Evolutionary conservation across 2,113 vertebrate species (phyloP).

Genomic region (Zootoca vivipara): DNA sequence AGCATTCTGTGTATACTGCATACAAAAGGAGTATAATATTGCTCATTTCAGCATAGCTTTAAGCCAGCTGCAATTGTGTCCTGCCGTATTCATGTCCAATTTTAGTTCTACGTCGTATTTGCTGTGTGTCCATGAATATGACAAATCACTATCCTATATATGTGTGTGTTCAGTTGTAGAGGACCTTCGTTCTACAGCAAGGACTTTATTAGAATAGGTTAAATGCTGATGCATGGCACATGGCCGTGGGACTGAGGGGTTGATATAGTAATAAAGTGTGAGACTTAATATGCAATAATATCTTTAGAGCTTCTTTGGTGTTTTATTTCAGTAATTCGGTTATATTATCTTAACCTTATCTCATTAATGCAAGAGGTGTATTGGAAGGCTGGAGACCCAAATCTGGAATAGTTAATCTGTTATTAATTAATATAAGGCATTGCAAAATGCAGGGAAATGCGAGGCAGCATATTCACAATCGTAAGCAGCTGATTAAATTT

Average conservation of each 20-base stretch:
- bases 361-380: constrained; percentile 27
- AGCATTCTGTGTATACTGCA: constrained; percentile 41
- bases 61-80: constrained; percentile 28
- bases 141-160: neutral
- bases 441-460: constrained; percentile 60
- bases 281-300: constrained; percentile 14
- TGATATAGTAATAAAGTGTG: constrained; percentile 20
- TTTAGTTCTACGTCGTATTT: constrained; percentile 15
- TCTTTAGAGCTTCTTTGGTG: constrained; percentile 33
- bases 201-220: constrained; percentile 16
- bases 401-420: constrained; percentile 59
- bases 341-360: constrained; percentile 29
- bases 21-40: constrained; percentile 27
- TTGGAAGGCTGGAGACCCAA: constrained; percentile 47
- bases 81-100: neutral
- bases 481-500: constrained; percentile 74
- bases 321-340: constrained; percentile 38
- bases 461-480: constrained; percentile 60
- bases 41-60: constrained; percentile 12
- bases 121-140: neutral
- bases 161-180: neutral
- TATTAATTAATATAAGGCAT: constrained; percentile 65
- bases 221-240: neutral
- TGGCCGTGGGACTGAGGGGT: constrained; percentile 29
- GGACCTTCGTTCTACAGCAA: neutral